Conservation (phyloP, 2,888 invertebrate species). For the Hypsopygia costalis region DNA sequence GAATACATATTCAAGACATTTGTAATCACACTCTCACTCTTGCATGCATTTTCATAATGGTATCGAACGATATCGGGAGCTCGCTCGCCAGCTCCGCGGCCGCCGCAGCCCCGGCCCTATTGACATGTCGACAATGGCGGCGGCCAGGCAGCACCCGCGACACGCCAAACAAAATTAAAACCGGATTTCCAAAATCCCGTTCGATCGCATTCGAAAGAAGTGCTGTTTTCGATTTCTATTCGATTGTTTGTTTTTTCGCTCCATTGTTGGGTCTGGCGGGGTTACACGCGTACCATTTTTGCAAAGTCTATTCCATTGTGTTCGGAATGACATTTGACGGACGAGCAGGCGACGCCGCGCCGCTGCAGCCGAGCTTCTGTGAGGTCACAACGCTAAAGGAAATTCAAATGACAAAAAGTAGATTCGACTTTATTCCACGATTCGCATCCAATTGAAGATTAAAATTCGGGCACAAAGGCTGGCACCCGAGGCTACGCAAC, state of each 20-base stretch:
- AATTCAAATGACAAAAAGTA: constrained; percentile 37
- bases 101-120: constrained; percentile 14
- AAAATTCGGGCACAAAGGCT: constrained; percentile 32
- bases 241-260: constrained; percentile 74
- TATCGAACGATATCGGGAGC: not conserved
- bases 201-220: constrained; percentile 68
- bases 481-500: constrained; percentile 67
- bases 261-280: constrained; percentile 63
- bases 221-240: constrained; percentile 79
- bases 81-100: not conserved
- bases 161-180: constrained; percentile 65
- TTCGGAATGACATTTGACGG: constrained; percentile 73
- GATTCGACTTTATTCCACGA: constrained; percentile 33
- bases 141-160: constrained; percentile 40
- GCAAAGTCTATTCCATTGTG: constrained; percentile 75
- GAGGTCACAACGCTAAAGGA: constrained; percentile 37
- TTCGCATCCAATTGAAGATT: constrained; percentile 26
- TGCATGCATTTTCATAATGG: too few species aligned
- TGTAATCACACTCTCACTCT: too few species aligned
- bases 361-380: constrained; percentile 24
- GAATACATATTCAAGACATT: too few species aligned
- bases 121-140: constrained; percentile 49
- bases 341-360: constrained; percentile 44
- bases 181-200: constrained; percentile 80
- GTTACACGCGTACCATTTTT: constrained; percentile 74